A percentile compares a stretch with the other conserved stretches of the same genome.
Evolutionary conservation across 2,888 invertebrate genomes (phyloP).

Genomic region (Agrotis exclamationis): DNA sequence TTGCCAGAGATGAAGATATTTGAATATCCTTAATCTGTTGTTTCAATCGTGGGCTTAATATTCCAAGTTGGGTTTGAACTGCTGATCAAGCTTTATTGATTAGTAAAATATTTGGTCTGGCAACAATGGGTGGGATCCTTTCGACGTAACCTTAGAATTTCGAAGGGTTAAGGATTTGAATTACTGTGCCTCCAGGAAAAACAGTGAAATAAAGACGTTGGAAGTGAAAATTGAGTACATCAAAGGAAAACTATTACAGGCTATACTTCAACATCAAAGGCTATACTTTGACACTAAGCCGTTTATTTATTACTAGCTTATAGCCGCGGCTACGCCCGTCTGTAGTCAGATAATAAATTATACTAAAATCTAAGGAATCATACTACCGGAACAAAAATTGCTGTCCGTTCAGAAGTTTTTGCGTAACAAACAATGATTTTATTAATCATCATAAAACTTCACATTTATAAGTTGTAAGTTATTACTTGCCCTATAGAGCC

Average conservation of each 20-base stretch:
- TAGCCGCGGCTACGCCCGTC: no score
- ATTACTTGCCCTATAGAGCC: background rate
- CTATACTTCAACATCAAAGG: background rate
- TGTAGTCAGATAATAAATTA: no score
- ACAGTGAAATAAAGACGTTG: background rate
- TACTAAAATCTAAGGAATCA: no score
- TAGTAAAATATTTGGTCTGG: slow-evolving; percentile 35
- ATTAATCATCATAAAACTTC: no score
- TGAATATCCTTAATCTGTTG: slow-evolving; percentile 45
- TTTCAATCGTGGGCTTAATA: slow-evolving; percentile 39
- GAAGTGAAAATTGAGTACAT: background rate
- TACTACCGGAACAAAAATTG: no score
- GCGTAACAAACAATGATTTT: no score
- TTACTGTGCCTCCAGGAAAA: background rate
- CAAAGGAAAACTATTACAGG: background rate
- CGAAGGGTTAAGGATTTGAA: background rate
- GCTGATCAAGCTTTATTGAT: slow-evolving; percentile 43
- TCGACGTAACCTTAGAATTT: slow-evolving; percentile 11
- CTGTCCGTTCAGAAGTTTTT: no score
- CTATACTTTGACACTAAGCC: background rate
- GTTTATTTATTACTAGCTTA: background rate
- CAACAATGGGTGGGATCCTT: slow-evolving; percentile 20
- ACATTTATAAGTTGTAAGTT: no score
- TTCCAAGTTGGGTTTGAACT: slow-evolving; percentile 1
- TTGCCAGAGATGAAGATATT: slow-evolving; percentile 35